Evolutionary conservation across 2,888 invertebrate genomes (phyloP), one percentile per base, ranked within the genome.

Genomic region (Pyrrhosoma nymphula): DNA sequence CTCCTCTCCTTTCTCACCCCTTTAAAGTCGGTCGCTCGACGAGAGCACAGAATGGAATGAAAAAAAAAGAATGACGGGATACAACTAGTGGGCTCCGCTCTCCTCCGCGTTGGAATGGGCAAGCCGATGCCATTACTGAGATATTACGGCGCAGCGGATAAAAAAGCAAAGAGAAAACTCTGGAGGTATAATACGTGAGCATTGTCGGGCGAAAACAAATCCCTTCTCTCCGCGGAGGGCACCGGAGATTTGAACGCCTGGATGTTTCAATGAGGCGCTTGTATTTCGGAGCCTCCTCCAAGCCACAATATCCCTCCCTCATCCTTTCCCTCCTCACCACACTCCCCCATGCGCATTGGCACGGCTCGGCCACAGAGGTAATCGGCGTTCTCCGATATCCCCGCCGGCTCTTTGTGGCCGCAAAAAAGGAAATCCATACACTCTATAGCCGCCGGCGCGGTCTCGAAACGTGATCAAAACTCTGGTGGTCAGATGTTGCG

Each of bases 401-500:
- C 55, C 47, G 47, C 47, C 47, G 47, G 47, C 47, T 56, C 56
- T 47, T 26, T 55, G 12, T n/a, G 35, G 90, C 90, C 90, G 56
- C 90, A 90, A 56, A 90, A 60, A 90, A 56, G 56, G 90, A 56
- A 90, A 90, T 56, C 56, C 56, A 47, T 47, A 47, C 47, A 8
- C 47, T 2, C 47, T 47, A 47, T 56, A n/a, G 56, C 90, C 90
- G 56, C 47, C 56, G 90, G 90, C 26, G 56, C 56, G 90, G 55
- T 4, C 56, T 90, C n/a, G 56, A 90, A 90, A 90, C 90, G 90
- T 90, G 56, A 90, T 56, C 56, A 56, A 35, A 90, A 16, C 56
- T 55, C 56, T 90, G 90, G 90, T 20, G 90, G 90, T 90, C 56
- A 56, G 90, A 90, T 90, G 47, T 56, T 90, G 90, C 56, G 90